Conservation (phyloP, 2,888 invertebrate genomes). For the Mesorhabditis spiculigera region DNA sequence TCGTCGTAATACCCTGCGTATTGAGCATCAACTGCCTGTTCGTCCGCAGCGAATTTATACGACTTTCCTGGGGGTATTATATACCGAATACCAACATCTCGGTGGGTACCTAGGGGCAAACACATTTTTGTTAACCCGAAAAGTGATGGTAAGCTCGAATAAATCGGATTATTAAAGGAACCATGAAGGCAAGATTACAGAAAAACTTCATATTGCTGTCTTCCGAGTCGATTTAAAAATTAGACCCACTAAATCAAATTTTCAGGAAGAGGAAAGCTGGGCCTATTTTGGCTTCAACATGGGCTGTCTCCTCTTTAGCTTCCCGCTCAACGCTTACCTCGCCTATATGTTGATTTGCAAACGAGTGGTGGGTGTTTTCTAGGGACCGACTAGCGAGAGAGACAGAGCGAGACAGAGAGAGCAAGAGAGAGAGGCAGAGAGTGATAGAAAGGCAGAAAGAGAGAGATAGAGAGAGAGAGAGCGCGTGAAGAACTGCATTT, state of each 20-base stretch:
- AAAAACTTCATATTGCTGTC: too few species aligned
- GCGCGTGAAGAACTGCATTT: not conserved
- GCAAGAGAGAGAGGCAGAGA: too few species aligned
- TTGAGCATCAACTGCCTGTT: not conserved
- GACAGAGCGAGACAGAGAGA: too few species aligned
- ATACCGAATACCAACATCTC: constrained; percentile 4
- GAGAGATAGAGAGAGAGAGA: too few species aligned
- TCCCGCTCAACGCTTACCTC: constrained; percentile 1
- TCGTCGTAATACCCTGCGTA: not conserved
- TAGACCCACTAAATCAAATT: not conserved
- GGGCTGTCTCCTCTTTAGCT: constrained; percentile 4
- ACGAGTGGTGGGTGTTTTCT: not conserved
- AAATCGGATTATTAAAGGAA: not conserved
- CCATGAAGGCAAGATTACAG: too few species aligned
- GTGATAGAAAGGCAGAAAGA: too few species aligned
- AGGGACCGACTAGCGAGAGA: too few species aligned
- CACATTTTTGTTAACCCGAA: not conserved
- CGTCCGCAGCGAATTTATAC: not conserved
- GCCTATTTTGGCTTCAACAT: not conserved
- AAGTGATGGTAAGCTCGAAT: not conserved
- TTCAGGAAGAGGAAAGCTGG: constrained; percentile 1
- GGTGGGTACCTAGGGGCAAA: not conserved
- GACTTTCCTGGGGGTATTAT: constrained; percentile 4
- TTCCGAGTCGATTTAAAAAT: too few species aligned
- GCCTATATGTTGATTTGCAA: not conserved